Conservation (phyloP, 2,888 invertebrate genomes). For the Amphipyra berbera region DNA sequence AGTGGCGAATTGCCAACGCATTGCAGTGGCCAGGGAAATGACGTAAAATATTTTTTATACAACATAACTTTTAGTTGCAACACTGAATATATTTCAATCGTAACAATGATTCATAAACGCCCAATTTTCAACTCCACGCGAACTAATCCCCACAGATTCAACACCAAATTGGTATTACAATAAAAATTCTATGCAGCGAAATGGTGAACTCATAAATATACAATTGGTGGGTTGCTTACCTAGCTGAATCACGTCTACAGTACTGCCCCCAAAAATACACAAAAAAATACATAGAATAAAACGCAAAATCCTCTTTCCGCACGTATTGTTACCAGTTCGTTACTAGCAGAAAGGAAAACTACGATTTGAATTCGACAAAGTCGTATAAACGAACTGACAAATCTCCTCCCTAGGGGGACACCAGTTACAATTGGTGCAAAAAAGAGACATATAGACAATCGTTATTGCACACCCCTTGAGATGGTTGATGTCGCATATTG, state of each 20-base stretch:
- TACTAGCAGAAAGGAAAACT: constrained; percentile 82
- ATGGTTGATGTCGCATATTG: constrained; percentile 43
- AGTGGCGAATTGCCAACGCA: constrained; percentile 49
- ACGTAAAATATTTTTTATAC: constrained; percentile 29
- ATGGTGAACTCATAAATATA: constrained; percentile 88
- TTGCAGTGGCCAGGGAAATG: constrained; percentile 20
- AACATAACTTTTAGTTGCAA: constrained; percentile 26
- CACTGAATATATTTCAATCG: constrained; percentile 37
- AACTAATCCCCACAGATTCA: constrained; percentile 54
- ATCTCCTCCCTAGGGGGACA: constrained; percentile 75
- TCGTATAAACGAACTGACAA: constrained; percentile 86
- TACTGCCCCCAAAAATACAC: constrained; percentile 78
- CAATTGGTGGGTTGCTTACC: constrained; percentile 85
- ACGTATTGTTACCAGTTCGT: constrained; percentile 87
- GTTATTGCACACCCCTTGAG: constrained; percentile 60
- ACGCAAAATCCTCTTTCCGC: constrained; percentile 79
- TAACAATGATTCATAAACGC: constrained; percentile 43
- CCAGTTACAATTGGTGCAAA: constrained; percentile 75
- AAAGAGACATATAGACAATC: constrained; percentile 68
- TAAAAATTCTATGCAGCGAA: constrained; percentile 63
- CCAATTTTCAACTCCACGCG: constrained; percentile 38
- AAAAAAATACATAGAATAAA: constrained; percentile 76
- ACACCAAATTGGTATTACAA: constrained; percentile 41
- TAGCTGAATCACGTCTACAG: constrained; percentile 82
- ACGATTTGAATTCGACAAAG: constrained; percentile 84